Base-by-base conservation (phyloP, 2,797 vertebrate species). In the Hydrocynus forskahlii region DNA sequence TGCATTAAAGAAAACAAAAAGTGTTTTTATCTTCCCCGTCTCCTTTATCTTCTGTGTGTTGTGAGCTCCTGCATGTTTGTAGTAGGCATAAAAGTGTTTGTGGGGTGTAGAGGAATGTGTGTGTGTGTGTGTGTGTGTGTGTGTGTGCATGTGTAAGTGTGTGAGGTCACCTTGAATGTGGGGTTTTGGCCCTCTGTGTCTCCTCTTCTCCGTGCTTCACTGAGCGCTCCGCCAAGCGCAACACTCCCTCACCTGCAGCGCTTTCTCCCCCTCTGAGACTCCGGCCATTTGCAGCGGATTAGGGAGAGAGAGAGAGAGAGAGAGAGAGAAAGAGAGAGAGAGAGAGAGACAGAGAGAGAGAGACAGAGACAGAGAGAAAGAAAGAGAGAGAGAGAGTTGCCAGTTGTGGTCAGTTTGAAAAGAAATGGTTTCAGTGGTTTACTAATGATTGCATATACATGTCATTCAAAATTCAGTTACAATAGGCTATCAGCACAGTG, bases 221-320 rank as follows among this genome's bases (percentile, higher is more conserved):
- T 94, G 93, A 94, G 91, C 69, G 93, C 92, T 94, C 91, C 84
- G 85, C 92, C 89, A 93, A 94, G 93, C 93, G 91, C 91, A 86
- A 92, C 93, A 91, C 91, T 92, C 89, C 88, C 89, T 90, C 90
- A 91, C 92, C 91, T 90, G 90, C 90, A 92, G 93, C 92, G 92
- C 92, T 94, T 94, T 94, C 89, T 90, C 91, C 88, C 91, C 92
- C 90, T 92, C 90, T 84, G 89, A 92, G 93, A 89, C 90, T 88
- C 90, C 86, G 91, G 91, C 92, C 92, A 94, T 95, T 94, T 95
- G 92, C 60, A 82, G 86, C 86, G 91, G 94, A 95, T 95, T 95
- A 95, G 89, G 74, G 75, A 74, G 52, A 75, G 67, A 48, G 62
- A 38, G 66, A 13, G 52, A 45, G 67, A 52, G 62, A 59, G 73